Evolutionary conservation across 2,113 vertebrate genomes (phyloP).

Genomic region (Cnemophilus loriae): DNA sequence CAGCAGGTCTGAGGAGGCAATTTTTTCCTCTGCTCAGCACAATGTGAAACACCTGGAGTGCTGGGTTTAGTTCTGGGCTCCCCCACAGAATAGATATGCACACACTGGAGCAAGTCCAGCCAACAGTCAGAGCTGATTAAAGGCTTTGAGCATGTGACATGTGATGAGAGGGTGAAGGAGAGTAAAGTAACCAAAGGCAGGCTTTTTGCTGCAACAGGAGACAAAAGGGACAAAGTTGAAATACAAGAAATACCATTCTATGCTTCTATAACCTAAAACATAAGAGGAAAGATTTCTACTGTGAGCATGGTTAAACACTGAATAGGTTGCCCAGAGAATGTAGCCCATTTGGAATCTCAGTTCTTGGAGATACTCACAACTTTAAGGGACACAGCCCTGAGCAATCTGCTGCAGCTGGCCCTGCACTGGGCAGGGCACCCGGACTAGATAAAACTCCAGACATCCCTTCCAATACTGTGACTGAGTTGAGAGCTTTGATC

Average conservation of each 20-base stretch:
- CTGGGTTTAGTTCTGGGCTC: not conserved
- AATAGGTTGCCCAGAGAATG: not conserved
- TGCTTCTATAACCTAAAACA: not conserved
- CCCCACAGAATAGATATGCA: not conserved
- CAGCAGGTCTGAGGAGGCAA: not conserved
- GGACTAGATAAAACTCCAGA: not conserved
- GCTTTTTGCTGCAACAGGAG: not conserved
- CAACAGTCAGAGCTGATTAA: not conserved
- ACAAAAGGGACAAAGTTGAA: rapidly evolving
- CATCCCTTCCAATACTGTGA: not conserved
- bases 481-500: not conserved
- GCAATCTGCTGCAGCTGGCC: not conserved
- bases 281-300: not conserved
- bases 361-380: not conserved
- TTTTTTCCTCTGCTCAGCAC: not conserved
- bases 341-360: not conserved
- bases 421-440: not conserved
- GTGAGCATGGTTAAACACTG: not conserved
- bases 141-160: not conserved
- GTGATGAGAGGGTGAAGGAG: not conserved
- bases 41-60: not conserved
- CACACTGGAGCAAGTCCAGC: not conserved
- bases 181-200: not conserved
- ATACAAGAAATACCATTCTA: not conserved
- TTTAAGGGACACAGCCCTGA: not conserved